Evolutionary conservation across 2,113 vertebrate genomes (phyloP), one percentile per base, ranked within the genome.

Genomic region (Antechinus flavipes): DNA sequence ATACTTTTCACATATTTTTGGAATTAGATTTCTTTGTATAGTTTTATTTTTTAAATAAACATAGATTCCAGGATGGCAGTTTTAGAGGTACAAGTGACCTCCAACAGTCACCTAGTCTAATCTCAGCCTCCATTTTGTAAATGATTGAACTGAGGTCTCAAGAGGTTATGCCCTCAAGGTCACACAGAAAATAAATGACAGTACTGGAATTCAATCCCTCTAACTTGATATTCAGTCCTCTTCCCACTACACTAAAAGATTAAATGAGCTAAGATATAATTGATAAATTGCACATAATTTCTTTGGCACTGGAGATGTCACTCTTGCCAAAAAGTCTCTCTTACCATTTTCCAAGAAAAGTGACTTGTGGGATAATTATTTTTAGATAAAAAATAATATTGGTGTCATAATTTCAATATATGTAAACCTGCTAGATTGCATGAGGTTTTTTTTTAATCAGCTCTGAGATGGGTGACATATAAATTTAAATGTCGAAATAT

Each of bases 331-430:
- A 98, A 97, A 97, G 95, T 98, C 96, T 90, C 95, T 96, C 95
- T 92, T 93, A 96, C 93, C 95, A 92, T 97, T 97, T 98, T 97
- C 94, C 93, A 98, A 95, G 97, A 96, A 97, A 96, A 97, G 98
- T 96, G 96, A 97, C 97, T 97, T 97, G 97, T 26, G 91, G 97
- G 95, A 54, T 97, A 92, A 92, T 97, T 98, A 98, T 98, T 98
- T 98, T 98, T 98, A 97, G 98, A 98, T 96, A 96, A 97, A 97
- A 97, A 98, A 97, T 97, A 97, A 98, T 97, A 97, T 96, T 96
- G 94, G 96, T 97, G 92, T 97, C 97, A 97, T 91, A 97, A 98
- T 98, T 96, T 97, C 96, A 96, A 95, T 98, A 93, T 97, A 98
- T 91, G 68, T 97, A 98, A 98, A 98, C 97, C 96, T 94, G 94